Conservation (phyloP, 2,113 vertebrate genomes). For the Marmota flaviventris region DNA sequence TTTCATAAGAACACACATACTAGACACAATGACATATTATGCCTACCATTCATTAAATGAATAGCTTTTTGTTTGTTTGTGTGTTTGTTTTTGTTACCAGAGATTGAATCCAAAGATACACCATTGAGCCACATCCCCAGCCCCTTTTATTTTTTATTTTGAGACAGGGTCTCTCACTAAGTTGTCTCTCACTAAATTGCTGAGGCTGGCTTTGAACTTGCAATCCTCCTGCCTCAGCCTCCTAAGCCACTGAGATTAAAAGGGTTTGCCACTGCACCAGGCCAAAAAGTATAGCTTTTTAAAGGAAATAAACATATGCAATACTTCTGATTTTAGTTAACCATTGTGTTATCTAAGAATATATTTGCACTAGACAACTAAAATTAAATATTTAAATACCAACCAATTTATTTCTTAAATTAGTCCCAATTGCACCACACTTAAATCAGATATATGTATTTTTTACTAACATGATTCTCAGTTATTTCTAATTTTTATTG, state of each 20-base stretch:
- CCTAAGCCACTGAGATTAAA: no score
- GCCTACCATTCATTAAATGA: not conserved
- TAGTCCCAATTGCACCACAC: not conserved
- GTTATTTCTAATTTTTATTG: constrained; percentile 48
- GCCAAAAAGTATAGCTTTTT: constrained; percentile 13
- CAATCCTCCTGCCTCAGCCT: no score
- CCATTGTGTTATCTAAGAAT: not conserved
- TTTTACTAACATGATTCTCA: constrained; percentile 8
- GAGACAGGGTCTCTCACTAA: no score
- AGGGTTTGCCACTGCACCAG: no score
- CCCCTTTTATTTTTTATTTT: no score
- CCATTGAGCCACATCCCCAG: no score
- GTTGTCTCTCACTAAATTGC: no score
- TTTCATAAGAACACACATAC: not conserved
- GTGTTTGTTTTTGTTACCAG: not conserved
- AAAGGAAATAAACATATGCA: constrained; percentile 19
- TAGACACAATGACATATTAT: not conserved
- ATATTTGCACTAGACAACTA: not conserved
- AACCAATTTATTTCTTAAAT: constrained; percentile 25
- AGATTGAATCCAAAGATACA: no score
- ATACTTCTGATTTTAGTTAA: constrained; percentile 42
- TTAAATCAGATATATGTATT: constrained; percentile 6
- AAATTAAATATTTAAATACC: constrained; percentile 39
- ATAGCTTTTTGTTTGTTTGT: not conserved
- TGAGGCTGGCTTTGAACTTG: no score